Conservation (phyloP, 2,888 invertebrate species). For the Deilephila porcellus region DNA sequence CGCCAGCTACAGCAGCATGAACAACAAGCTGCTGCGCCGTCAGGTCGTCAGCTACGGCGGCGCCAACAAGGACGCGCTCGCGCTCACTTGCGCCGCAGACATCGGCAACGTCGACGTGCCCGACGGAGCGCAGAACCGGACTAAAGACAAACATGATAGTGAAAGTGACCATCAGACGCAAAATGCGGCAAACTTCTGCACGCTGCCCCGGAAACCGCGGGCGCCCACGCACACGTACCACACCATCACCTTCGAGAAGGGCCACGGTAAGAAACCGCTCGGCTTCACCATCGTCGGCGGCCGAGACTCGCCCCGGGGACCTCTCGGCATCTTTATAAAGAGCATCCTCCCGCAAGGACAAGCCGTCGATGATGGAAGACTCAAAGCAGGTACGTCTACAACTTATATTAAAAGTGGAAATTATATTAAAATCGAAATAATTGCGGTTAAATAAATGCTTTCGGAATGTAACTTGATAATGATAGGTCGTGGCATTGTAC, state of each 20-base stretch:
- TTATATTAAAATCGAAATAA: background rate
- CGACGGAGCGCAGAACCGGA: slow-evolving; percentile 62
- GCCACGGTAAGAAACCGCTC: slow-evolving; percentile 91
- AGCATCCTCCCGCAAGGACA: slow-evolving; percentile 93
- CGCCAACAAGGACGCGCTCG: slow-evolving; percentile 72
- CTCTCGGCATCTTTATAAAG: slow-evolving; percentile 94
- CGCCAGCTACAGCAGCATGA: slow-evolving; percentile 86
- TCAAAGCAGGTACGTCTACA: slow-evolving; percentile 88
- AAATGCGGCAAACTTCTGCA: slow-evolving; percentile 88
- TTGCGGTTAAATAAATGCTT: slow-evolving; percentile 32
- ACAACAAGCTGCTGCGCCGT: slow-evolving; percentile 84
- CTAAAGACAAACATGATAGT: slow-evolving; percentile 67
- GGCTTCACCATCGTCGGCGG: slow-evolving; percentile 97
- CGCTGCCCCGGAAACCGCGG: slow-evolving; percentile 88
- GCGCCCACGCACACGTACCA: slow-evolving; percentile 88
- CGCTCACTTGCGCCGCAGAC: slow-evolving; percentile 74
- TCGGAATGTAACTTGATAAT: slow-evolving; percentile 67
- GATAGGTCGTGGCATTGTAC: slow-evolving; percentile 58
- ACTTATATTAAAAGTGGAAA: background rate
- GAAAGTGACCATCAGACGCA: slow-evolving; percentile 72
- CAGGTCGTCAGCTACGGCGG: slow-evolving; percentile 84
- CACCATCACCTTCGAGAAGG: slow-evolving; percentile 91
- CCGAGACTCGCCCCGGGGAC: slow-evolving; percentile 92
- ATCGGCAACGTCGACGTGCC: slow-evolving; percentile 74
- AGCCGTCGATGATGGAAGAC: slow-evolving; percentile 92